phyloP scores from a whole-genome alignment of 2,797 vertebrate genomes.

The Botia kubotai region DNA sequence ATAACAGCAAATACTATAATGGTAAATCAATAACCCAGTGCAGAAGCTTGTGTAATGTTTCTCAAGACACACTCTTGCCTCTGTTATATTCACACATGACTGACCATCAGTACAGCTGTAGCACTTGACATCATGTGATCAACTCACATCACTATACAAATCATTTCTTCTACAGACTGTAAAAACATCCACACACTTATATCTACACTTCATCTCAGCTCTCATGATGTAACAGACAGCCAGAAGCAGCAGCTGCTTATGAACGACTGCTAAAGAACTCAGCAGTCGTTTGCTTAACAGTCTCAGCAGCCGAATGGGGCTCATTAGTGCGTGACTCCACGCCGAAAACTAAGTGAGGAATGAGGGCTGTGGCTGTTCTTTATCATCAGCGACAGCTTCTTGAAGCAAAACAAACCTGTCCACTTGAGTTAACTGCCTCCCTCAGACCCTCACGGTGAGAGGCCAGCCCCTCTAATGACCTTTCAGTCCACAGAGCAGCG shows the following conservation, averaged over 20 bases:
- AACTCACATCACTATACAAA: conserved; percentile 4
- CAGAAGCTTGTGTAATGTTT: neutral
- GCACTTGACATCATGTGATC: neutral
- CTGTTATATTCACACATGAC: conserved; percentile 14
- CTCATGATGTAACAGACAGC: neutral
- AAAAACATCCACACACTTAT: neutral
- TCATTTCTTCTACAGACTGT: neutral
- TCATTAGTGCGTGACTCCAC: conserved; percentile 13
- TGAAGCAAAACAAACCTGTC: conserved; percentile 9
- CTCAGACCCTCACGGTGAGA: conserved; percentile 22
- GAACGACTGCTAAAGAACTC: neutral
- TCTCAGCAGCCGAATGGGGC: neutral
- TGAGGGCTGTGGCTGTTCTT: neutral
- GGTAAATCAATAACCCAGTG: no score
- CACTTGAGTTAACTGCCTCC: neutral
- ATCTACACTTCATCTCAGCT: neutral
- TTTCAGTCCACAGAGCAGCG: conserved; percentile 57
- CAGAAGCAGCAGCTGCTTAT: neutral
- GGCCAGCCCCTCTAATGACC: conserved; percentile 57
- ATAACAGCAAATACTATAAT: no score
- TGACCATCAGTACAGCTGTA: neutral
- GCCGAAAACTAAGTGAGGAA: neutral
- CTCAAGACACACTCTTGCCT: neutral
- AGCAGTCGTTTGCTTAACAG: neutral
- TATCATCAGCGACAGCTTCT: conserved; percentile 15